Evolutionary conservation across 1,140 invertebrate genomes (phyloP).

Genomic region (Musca domestica): DNA sequence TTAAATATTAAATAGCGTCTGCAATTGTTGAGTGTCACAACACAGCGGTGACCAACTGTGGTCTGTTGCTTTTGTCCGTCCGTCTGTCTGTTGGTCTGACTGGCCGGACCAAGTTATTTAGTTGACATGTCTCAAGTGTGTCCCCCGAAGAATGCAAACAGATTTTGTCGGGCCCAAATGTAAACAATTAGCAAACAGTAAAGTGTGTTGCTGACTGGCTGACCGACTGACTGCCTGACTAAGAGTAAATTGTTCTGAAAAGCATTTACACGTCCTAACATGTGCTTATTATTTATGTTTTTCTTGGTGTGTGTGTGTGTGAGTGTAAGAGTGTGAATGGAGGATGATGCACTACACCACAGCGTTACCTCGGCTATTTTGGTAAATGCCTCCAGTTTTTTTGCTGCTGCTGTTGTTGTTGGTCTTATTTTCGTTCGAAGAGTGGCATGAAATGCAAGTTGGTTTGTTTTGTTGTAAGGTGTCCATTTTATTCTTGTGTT

Average conservation of each 20-base stretch:
- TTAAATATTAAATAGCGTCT: slow-evolving; percentile 1
- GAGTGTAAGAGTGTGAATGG: no score
- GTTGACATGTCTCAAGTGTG: slow-evolving; percentile 7
- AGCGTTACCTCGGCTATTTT: no score
- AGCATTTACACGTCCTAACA: no score
- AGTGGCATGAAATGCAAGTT: no score
- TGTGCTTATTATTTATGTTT: no score
- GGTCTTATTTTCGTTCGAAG: no score
- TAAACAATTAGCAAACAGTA: slow-evolving; percentile 14
- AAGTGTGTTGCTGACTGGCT: not conserved
- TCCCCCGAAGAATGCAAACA: not conserved
- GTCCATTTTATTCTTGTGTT: not conserved
- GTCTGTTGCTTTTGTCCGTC: not conserved
- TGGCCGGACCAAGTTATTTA: not conserved
- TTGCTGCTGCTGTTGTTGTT: no score
- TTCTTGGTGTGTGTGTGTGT: no score
- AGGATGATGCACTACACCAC: no score
- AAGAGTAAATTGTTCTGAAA: no score
- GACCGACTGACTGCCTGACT: no score
- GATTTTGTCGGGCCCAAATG: slow-evolving; percentile 9
- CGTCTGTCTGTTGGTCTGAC: not conserved
- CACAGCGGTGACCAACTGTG: slow-evolving; percentile 1
- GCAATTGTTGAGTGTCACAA: slow-evolving; percentile 13
- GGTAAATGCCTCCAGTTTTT: not conserved
- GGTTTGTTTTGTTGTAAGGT: slow-evolving; percentile 6